A percentile compares a stretch with the other conserved stretches of the same genome.
phyloP scores from a whole-genome alignment of 2,888 invertebrate genomes.

The Xylota sylvarum region DNA sequence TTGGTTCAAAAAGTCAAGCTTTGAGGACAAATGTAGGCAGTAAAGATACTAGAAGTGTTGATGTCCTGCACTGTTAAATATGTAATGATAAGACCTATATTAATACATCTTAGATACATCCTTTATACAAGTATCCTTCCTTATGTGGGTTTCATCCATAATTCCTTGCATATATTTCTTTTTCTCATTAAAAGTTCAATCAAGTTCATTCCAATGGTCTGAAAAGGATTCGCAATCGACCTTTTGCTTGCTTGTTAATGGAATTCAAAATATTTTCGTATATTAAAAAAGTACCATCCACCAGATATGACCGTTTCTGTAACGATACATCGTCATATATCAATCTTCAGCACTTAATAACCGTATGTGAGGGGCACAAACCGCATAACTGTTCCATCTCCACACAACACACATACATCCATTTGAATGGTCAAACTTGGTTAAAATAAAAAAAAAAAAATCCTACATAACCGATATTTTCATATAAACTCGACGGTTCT shows the following conservation, averaged over 20 bases:
- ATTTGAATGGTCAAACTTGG: slow-evolving; percentile 18
- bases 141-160: no score
- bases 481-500: not conserved
- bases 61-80: no score
- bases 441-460: not conserved
- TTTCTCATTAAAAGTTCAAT: not conserved
- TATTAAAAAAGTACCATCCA: not conserved
- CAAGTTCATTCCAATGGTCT: not conserved
- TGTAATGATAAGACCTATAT: no score
- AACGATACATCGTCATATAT: not conserved
- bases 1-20: no score
- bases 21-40: no score
- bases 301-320: not conserved
- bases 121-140: no score
- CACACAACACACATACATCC: not conserved
- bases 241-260: not conserved
- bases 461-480: no score
- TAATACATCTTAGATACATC: no score
- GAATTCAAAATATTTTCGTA: not conserved
- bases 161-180: no score
- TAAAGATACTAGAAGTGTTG: no score
- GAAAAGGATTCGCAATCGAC: not conserved
- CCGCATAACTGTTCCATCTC: not conserved
- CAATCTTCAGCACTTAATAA: slow-evolving; percentile 8
- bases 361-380: not conserved